These are phyloP conservation scores for Oithona nana DNA, from an alignment of 2,888 invertebrate genomes.

Conservation along the genomic window DNA sequence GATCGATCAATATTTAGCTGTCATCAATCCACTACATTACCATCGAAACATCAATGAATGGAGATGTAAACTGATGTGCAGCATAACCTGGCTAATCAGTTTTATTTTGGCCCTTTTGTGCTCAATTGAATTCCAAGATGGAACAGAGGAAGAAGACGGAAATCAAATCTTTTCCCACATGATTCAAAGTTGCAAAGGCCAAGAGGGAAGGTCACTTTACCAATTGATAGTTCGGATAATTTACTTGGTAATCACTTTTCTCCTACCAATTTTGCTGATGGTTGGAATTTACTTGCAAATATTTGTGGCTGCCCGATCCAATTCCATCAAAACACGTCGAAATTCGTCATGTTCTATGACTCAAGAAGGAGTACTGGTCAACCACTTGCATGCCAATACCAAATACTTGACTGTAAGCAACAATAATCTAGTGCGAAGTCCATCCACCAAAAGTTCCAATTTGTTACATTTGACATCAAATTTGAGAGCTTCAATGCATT, in stretches of 20 bases:
- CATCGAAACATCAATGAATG: neutral
- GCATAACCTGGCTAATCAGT: neutral
- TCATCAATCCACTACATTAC: conserved; percentile 10
- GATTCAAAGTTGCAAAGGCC: neutral
- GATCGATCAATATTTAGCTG: conserved; percentile 8
- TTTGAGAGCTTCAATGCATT: conserved; percentile 4
- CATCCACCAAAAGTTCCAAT: neutral
- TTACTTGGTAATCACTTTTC: neutral
- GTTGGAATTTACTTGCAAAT: neutral
- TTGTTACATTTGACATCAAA: neutral
- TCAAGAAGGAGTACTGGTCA: neutral
- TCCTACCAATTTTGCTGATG: neutral
- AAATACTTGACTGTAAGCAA: neutral
- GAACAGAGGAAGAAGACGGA: too few relatives aligned
- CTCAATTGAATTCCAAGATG: neutral
- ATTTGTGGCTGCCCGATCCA: conserved; percentile 7
- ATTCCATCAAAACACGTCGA: conserved; percentile 3
- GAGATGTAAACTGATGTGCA: conserved; percentile 1
- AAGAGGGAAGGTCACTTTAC: neutral
- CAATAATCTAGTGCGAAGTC: neutral
- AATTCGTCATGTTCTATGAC: neutral
- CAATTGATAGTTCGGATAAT: neutral
- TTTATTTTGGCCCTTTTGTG: neutral
- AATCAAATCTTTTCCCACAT: neutral
- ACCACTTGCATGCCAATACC: neutral